Evolutionary conservation across 2,113 vertebrate species (phyloP).

Genomic region (Sinocyclocheilus anshuiensis): DNA sequence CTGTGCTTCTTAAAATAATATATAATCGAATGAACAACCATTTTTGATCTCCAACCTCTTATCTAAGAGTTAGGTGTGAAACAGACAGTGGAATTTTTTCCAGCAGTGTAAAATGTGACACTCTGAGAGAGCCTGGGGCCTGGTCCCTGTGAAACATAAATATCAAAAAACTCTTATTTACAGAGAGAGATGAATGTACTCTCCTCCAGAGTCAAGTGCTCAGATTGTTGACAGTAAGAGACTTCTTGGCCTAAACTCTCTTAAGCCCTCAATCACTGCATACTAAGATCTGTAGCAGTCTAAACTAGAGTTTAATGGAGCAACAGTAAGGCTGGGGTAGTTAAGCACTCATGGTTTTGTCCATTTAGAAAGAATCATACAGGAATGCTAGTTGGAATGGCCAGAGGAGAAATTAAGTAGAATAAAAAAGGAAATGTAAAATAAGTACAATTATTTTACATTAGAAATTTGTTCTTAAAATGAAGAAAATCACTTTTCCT

Average conservation of each 20-base stretch:
- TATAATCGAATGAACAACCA: not conserved
- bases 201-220: constrained; percentile 66
- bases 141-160: constrained; percentile 43
- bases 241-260: constrained; percentile 62
- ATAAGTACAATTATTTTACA: too few relatives aligned
- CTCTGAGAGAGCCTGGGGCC: constrained; percentile 14
- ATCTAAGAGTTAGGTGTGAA: constrained; percentile 17
- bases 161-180: constrained; percentile 64
- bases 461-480: too few relatives aligned
- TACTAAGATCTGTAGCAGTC: constrained; percentile 39
- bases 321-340: not conserved
- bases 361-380: constrained; percentile 28
- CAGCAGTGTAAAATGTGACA: constrained; percentile 49
- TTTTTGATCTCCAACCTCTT: not conserved
- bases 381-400: not conserved
- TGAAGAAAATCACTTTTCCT: too few relatives aligned
- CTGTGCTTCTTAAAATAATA: not conserved
- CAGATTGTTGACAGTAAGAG: constrained; percentile 59
- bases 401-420: not conserved
- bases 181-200: constrained; percentile 62
- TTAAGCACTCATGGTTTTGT: constrained; percentile 10
- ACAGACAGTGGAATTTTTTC: constrained; percentile 25
- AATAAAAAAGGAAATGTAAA: too few relatives aligned
- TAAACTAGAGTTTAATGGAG: constrained; percentile 9
- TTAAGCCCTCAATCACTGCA: constrained; percentile 66